These are phyloP conservation scores for Tubulanus polymorphus DNA, from an alignment of 2,888 invertebrate species.

Conservation along the genomic window DNA sequence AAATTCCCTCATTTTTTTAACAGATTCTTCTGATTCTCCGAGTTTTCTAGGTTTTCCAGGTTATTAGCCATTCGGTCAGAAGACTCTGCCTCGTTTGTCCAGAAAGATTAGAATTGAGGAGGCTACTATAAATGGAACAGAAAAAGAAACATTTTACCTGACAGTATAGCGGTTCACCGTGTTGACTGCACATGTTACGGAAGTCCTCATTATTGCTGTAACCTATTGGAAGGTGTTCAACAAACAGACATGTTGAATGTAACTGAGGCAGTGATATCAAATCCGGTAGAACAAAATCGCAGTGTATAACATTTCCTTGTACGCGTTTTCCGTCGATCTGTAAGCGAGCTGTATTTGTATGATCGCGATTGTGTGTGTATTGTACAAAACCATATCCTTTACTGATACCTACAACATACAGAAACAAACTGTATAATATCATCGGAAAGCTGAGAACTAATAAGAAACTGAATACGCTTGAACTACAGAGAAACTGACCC, in stretches of 20 bases:
- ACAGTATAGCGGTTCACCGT: slow-evolving; percentile 58
- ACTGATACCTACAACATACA: slow-evolving; percentile 50
- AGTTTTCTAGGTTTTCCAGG: too few relatives aligned
- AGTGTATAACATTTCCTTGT: slow-evolving; percentile 52
- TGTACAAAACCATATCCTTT: slow-evolving; percentile 61
- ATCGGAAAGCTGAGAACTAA: background rate
- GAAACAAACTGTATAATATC: background rate
- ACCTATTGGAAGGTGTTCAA: slow-evolving; percentile 57
- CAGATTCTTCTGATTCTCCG: too few relatives aligned
- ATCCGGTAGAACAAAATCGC: slow-evolving; percentile 57
- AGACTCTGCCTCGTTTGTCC: too few relatives aligned
- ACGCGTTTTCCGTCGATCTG: slow-evolving; percentile 54
- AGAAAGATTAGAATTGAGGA: too few relatives aligned
- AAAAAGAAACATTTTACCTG: slow-evolving; percentile 53
- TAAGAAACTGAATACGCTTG: background rate
- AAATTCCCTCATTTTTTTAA: too few relatives aligned
- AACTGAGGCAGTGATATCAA: slow-evolving; percentile 55
- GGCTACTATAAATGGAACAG: too few relatives aligned
- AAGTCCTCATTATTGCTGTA: slow-evolving; percentile 57
- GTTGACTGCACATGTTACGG: slow-evolving; percentile 55
- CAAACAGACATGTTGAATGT: slow-evolving; percentile 58
- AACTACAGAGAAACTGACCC: slow-evolving; percentile 38
- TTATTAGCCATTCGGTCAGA: too few relatives aligned
- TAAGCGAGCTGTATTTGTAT: slow-evolving; percentile 55
- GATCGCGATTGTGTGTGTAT: slow-evolving; percentile 55